These are phyloP conservation scores for Babylonia areolata DNA, from an alignment of 1,140 invertebrate genomes.

Conservation along the genomic window DNA sequence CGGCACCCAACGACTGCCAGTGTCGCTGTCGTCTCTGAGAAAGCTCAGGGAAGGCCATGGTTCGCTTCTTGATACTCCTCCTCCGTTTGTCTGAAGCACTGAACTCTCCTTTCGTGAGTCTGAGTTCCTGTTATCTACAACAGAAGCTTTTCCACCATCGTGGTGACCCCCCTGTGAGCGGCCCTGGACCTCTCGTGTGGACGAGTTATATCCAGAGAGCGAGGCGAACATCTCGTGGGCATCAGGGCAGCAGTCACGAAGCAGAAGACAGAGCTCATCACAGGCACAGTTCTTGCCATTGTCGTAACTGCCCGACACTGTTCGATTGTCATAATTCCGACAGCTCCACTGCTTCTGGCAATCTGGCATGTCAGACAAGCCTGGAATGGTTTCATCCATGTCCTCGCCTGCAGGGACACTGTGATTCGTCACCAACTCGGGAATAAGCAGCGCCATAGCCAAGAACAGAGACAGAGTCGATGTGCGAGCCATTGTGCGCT, in stretches of 20 bases:
- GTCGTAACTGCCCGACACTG: neutral
- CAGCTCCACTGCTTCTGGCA: constrained; percentile 7
- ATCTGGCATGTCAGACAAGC: neutral
- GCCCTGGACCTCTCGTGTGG: neutral
- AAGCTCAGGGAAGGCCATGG: no score
- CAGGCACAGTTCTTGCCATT: constrained; percentile 10
- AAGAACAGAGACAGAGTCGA: neutral
- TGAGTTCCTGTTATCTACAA: neutral
- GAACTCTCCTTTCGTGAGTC: neutral
- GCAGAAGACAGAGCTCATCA: constrained; percentile 19
- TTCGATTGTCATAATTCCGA: neutral
- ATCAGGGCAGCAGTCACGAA: constrained; percentile 26
- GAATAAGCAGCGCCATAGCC: neutral
- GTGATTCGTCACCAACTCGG: neutral
- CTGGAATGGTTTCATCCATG: neutral
- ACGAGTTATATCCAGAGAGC: neutral
- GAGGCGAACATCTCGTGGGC: neutral
- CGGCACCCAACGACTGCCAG: neutral
- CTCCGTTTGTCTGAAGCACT: neutral
- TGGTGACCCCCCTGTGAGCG: neutral
- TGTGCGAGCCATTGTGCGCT: neutral
- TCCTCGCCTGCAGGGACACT: neutral
- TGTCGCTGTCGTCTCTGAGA: neutral
- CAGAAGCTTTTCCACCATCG: neutral
- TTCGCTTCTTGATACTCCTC: no score